A percentile compares a stretch with the other conserved stretches of the same genome.
Evolutionary conservation across 1,140 invertebrate genomes (phyloP).

Genomic region (Drosophila setifemur): DNA sequence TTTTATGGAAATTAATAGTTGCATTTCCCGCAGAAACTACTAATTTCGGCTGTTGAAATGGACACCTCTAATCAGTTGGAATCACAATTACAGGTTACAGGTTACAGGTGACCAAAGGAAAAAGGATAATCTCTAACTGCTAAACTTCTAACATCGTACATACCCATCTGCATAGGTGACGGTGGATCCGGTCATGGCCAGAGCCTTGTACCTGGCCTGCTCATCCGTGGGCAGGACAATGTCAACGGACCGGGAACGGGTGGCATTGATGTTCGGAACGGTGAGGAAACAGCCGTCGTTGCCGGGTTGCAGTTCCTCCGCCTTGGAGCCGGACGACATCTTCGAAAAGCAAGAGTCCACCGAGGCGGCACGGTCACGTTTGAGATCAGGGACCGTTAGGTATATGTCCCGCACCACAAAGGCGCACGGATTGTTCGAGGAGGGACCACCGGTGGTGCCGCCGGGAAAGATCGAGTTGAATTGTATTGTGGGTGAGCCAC

Average conservation of each 20-base stretch:
- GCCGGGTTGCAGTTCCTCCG: slow-evolving; percentile 86
- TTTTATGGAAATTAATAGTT: too few relatives aligned
- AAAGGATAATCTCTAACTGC: too few relatives aligned
- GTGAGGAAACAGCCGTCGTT: slow-evolving; percentile 85
- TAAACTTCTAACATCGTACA: slow-evolving; percentile 18
- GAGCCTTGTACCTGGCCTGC: slow-evolving; percentile 91
- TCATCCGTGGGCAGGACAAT: slow-evolving; percentile 94
- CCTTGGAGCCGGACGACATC: slow-evolving; percentile 86
- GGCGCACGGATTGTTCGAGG: slow-evolving; percentile 34
- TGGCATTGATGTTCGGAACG: slow-evolving; percentile 87
- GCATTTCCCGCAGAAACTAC: too few relatives aligned
- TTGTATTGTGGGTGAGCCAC: slow-evolving; percentile 60
- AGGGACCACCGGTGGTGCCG: slow-evolving; percentile 9
- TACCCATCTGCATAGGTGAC: slow-evolving; percentile 67
- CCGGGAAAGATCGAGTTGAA: neutral
- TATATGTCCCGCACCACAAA: slow-evolving; percentile 88
- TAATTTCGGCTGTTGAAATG: too few relatives aligned
- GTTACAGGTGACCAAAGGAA: too few relatives aligned
- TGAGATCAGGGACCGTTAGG: slow-evolving; percentile 90
- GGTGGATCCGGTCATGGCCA: slow-evolving; percentile 84
- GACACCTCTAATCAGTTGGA: too few relatives aligned
- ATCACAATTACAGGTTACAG: too few relatives aligned
- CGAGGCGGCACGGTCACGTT: slow-evolving; percentile 91
- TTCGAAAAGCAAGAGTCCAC: slow-evolving; percentile 92
- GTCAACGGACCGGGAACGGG: slow-evolving; percentile 94